Evolutionary conservation across 1,140 invertebrate species (phyloP), one percentile per base, ranked within the genome.

Genomic region (Glossosoma conforme): DNA sequence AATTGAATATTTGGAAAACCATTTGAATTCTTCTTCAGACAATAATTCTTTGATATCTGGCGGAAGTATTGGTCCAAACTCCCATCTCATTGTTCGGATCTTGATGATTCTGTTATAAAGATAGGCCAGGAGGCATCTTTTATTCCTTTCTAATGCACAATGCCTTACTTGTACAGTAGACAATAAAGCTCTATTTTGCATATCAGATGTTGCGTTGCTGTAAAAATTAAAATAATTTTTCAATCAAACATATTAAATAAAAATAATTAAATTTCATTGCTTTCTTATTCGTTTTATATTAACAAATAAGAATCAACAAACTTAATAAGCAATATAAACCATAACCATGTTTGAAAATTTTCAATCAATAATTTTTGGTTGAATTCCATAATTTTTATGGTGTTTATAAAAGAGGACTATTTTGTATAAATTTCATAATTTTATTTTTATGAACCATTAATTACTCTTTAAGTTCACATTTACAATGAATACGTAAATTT

Each of bases 21-120:
- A 97, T 44, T 86, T 76, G 18, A 86, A 69, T 74, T 97, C 94
- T 2, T 84, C 77, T 61, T 87, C 82, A 55, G 87, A 86, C 13
- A 97, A 70, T 56, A 89, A 84, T 21, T 81, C 74, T 64, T 86
- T 87, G 0, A 96, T 82, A 65, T 96, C 93, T 0, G 78, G 62
- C 2, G 94, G 93, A 45, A 98, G 67, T 28, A 95, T 85, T 46
- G 89, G 86, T 2, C 94, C 94, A 67, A 97, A 89, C 64, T 95
- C 88, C 94, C 94, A 97, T 40, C 94, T 74, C 65, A 96, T 78
- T 35, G 87, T 80, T 58, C 85, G 80, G 14, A 97, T 81, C 61
- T 84, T 81, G 53, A 79, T 78, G 64, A 96, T 73, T 59, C 95
- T 76, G 61, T 91, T 87, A 64, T 91, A 91, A 58, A 96, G 69